Conservation (phyloP, 2,888 invertebrate species). For the Flabesymbios commensalis region DNA sequence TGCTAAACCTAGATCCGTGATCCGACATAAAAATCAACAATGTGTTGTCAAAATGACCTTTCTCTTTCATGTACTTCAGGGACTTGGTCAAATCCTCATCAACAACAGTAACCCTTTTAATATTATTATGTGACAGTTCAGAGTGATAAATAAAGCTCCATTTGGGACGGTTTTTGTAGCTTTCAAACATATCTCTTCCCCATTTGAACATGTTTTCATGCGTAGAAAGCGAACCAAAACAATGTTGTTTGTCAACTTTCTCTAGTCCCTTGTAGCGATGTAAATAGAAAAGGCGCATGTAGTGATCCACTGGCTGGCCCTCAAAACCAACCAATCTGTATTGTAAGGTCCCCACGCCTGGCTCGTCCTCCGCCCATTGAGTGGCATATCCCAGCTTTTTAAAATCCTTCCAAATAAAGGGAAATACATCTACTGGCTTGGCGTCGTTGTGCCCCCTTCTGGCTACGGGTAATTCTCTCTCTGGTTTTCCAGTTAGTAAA, state of each 20-base stretch:
- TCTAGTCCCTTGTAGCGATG: background rate
- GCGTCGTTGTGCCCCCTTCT: constrained; percentile 61
- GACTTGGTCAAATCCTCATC: constrained; percentile 71
- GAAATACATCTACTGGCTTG: constrained; percentile 75
- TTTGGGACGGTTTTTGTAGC: constrained; percentile 72
- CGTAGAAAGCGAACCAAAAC: constrained; percentile 74
- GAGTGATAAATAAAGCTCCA: constrained; percentile 88
- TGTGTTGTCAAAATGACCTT: constrained; percentile 76
- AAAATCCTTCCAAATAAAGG: constrained; percentile 84
- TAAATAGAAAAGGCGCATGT: constrained; percentile 74
- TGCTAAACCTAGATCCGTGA: constrained; percentile 81
- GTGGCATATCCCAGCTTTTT: constrained; percentile 67
- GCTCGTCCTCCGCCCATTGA: constrained; percentile 85
- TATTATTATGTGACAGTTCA: constrained; percentile 85
- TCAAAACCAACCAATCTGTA: constrained; percentile 86
- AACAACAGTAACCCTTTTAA: constrained; percentile 76
- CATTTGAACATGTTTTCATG: constrained; percentile 65
- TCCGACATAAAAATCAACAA: constrained; percentile 89
- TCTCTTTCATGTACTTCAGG: constrained; percentile 67
- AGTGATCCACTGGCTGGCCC: constrained; percentile 85
- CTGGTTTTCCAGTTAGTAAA: constrained; percentile 35
- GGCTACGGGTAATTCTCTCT: constrained; percentile 34
- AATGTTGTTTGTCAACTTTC: constrained; percentile 53
- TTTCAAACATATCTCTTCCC: constrained; percentile 66
- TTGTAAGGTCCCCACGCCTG: constrained; percentile 83